Evolutionary conservation across 2,797 vertebrate species (phyloP).

Genomic region (Leptodactylus fallax): DNA sequence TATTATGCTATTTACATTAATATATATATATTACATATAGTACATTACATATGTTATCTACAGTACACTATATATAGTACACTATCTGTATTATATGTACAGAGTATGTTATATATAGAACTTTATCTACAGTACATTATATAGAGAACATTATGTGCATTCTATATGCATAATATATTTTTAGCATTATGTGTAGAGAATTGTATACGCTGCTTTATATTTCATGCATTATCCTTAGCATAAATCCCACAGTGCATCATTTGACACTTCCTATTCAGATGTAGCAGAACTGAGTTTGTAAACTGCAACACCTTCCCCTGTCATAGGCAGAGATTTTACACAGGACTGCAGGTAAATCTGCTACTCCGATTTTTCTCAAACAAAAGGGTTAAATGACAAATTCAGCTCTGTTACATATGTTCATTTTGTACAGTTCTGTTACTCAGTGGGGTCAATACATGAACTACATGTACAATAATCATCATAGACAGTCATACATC

Average conservation of each 20-base stretch:
- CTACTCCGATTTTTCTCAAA: not conserved
- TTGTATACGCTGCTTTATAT: not conserved
- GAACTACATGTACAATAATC: not conserved
- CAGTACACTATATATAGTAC: not conserved
- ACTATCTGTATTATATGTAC: not conserved
- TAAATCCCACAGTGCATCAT: not conserved
- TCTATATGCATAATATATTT: not conserved
- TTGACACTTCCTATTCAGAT: not conserved
- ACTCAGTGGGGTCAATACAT: not conserved
- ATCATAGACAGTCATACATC: not conserved
- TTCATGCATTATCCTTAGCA: not conserved
- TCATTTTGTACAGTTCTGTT: not conserved
- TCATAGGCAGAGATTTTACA: not conserved
- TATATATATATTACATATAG: too few species aligned
- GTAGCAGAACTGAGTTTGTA: not conserved
- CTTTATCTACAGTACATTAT: not conserved
- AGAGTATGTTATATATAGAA: not conserved
- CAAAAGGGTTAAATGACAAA: not conserved
- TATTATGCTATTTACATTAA: too few species aligned
- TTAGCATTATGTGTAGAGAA: not conserved
- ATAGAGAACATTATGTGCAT: not conserved
- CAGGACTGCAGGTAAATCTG: not conserved
- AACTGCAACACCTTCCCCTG: not conserved
- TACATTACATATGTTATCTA: not conserved
- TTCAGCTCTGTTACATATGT: not conserved